phyloP scores from a whole-genome alignment of 2,888 invertebrate genomes.

The Heteromyza rotundicornis region DNA sequence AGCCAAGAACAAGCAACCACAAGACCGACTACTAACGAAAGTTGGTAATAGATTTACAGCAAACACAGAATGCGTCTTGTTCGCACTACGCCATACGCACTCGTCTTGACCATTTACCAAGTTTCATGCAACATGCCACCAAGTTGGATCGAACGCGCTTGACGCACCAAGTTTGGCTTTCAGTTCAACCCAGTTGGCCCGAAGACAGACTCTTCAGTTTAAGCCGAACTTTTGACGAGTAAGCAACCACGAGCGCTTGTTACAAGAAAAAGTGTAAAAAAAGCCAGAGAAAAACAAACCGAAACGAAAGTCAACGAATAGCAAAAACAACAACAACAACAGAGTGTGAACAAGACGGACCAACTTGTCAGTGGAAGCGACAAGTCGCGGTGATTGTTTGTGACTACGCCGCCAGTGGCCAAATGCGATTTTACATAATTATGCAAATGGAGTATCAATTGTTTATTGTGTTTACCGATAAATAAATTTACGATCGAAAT shows the following conservation, averaged over 20 bases:
- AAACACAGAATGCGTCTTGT: too few species aligned
- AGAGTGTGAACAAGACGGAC: background rate
- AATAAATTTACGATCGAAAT: background rate
- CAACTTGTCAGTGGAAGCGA: background rate
- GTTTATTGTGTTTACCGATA: slow-evolving; percentile 1
- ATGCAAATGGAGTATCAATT: slow-evolving; percentile 15
- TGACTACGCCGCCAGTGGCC: background rate
- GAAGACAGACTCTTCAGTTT: slow-evolving; percentile 35
- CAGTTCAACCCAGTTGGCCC: too few species aligned
- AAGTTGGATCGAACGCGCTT: background rate
- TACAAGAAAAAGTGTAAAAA: background rate
- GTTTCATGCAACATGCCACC: too few species aligned
- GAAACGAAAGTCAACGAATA: background rate
- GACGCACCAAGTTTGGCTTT: too few species aligned
- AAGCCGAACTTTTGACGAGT: slow-evolving; percentile 41
- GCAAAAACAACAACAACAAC: background rate
- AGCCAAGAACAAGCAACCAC: background rate
- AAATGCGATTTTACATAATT: slow-evolving; percentile 22
- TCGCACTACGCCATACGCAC: too few species aligned
- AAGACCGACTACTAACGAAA: too few species aligned
- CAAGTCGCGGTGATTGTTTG: background rate
- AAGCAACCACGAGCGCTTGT: slow-evolving; percentile 25
- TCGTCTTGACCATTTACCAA: too few species aligned
- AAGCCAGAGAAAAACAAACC: background rate
- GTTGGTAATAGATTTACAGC: too few species aligned